A percentile compares a stretch with the other conserved stretches of the same genome.
Evolutionary conservation across 2,888 invertebrate genomes (phyloP).

Genomic region (Agrochola circellaris): DNA sequence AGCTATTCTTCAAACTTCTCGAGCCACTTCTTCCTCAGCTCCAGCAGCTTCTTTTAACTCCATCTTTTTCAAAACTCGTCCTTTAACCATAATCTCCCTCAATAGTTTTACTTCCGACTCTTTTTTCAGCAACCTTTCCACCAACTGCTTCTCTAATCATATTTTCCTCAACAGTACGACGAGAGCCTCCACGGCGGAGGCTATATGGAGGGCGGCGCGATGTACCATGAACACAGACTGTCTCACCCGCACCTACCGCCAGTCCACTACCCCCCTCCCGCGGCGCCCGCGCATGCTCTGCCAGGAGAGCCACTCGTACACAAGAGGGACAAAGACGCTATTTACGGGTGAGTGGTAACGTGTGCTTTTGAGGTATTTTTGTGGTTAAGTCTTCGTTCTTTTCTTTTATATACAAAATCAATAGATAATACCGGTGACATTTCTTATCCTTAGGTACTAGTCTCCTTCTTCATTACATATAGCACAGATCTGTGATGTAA

Average conservation of each 20-base stretch:
- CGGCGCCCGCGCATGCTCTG: slow-evolving; percentile 97
- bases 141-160: not conserved
- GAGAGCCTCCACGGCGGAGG: slow-evolving; percentile 96
- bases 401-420: not conserved
- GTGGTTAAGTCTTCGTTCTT: slow-evolving; percentile 16
- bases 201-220: slow-evolving; percentile 95
- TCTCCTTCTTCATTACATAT: not conserved
- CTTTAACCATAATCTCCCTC: not conserved
- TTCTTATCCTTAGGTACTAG: not conserved
- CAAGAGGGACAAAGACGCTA: slow-evolving; percentile 99
- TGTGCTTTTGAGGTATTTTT: slow-evolving; percentile 67
- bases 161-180: slow-evolving; percentile 94
- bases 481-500: not conserved
- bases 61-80: not conserved
- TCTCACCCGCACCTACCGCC: slow-evolving; percentile 94
- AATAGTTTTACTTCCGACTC: not conserved
- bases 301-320: slow-evolving; percentile 97
- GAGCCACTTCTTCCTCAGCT: not conserved
- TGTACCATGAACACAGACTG: slow-evolving; percentile 96
- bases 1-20: not conserved
- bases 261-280: slow-evolving; percentile 95
- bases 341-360: slow-evolving; percentile 97
- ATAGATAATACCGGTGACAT: not conserved
- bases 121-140: not conserved
- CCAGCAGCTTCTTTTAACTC: not conserved